These are phyloP conservation scores for Dasysyrphus albostriatus DNA, from an alignment of 2,888 invertebrate species.

Conservation along the genomic window DNA sequence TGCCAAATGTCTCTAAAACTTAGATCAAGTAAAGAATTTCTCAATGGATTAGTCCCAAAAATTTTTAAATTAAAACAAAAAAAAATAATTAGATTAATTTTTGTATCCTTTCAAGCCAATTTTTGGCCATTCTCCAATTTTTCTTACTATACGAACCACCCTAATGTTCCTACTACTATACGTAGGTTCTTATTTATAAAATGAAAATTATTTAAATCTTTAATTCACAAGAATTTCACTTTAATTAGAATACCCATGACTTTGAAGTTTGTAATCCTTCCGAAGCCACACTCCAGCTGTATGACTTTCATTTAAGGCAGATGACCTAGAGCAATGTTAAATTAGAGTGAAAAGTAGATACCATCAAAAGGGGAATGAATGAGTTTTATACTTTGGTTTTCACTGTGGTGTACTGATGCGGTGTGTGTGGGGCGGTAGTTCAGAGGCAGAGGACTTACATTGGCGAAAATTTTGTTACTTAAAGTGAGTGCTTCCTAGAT, in stretches of 20 bases:
- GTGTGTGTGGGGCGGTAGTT: no score
- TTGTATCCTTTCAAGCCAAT: no score
- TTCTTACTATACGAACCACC: no score
- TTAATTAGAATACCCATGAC: conserved; percentile 12
- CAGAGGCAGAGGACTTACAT: conserved; percentile 3
- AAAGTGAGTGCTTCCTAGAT: conserved; percentile 17
- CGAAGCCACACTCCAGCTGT: neutral
- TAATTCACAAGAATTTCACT: neutral
- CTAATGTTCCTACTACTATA: no score
- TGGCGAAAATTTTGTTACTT: neutral
- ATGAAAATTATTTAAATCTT: neutral
- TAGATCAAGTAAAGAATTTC: no score
- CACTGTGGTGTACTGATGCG: neutral
- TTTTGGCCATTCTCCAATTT: no score
- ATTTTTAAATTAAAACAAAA: no score
- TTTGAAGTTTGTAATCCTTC: conserved; percentile 6
- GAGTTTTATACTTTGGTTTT: neutral
- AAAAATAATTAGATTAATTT: no score
- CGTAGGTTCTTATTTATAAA: neutral
- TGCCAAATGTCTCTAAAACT: no score
- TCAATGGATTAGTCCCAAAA: no score
- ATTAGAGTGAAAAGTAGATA: conserved; percentile 5
- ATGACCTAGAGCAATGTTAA: conserved; percentile 22
- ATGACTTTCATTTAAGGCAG: neutral
- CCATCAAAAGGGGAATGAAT: neutral